A percentile compares a stretch with the other conserved stretches of the same genome.
phyloP scores from a whole-genome alignment of 2,888 invertebrate genomes.

The Drosophila histrio region DNA sequence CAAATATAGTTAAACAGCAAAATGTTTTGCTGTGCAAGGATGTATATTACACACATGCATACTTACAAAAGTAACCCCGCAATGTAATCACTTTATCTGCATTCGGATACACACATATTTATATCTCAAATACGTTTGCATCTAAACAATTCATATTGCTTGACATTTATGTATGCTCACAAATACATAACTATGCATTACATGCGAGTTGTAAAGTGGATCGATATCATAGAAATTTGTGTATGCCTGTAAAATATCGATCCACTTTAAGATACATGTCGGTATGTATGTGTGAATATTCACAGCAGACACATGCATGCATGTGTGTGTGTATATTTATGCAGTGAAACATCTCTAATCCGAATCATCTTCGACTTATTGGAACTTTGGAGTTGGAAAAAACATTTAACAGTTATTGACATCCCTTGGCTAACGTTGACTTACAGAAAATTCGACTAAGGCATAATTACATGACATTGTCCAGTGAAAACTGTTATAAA shows the following conservation, averaged over 20 bases:
- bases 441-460: too few species aligned
- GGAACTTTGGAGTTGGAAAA: too few species aligned
- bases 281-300: neutral
- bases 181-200: neutral
- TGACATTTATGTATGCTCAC: neutral
- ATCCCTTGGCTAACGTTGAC: neutral
- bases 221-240: conserved; percentile 8
- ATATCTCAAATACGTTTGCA: neutral
- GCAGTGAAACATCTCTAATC: neutral
- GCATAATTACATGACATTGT: neutral
- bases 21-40: neutral
- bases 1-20: neutral
- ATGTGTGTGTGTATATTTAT: neutral
- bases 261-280: conserved; percentile 4
- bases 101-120: conserved; percentile 8
- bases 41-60: neutral
- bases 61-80: conserved; percentile 6
- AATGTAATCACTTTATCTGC: neutral
- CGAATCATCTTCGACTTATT: neutral
- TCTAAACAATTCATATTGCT: neutral
- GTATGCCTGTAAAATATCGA: conserved; percentile 13
- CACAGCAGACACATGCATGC: neutral
- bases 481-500: neutral
- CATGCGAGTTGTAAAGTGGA: neutral
- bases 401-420: neutral